Base-by-base conservation (phyloP, 2,113 vertebrate genomes). In the Scartelaos histophorus region DNA sequence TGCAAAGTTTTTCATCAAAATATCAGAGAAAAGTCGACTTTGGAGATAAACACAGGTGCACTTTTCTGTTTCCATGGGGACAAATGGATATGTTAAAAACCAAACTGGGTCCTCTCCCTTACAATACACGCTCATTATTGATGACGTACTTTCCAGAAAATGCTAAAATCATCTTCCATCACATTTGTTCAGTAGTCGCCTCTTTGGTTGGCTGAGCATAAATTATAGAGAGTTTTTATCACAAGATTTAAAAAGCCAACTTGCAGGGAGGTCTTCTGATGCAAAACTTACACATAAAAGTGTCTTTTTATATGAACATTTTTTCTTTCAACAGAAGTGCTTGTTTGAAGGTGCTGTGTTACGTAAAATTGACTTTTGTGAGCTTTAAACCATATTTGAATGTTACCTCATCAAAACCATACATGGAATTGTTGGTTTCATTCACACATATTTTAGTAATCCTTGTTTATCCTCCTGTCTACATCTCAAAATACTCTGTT, bases 81-180 rank as follows among this genome's bases (percentile, higher is more conserved):
- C 61, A 64, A 43, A 64, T 64, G 61, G 61, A 64, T 38, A 43
- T 13, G 34, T n/a, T 43, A 38, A 64, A 43, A 43, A 64, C 10
- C 61, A 19, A 38, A 38, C 61, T 16, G 29, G 58, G 61, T 64
- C 34, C 61, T 43, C 60, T 62, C 34, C 34, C 11, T 64, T 10
- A 64, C 34, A 64, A 64, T 38, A 34, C 61, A 10, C 16, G 7
- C 61, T 64, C 16, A 43, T 64, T 64, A 64, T n/a, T 2, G 4
- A 38, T 43, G 61, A 64, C 61, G 61, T 64, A 43, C 29, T 64
- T 64, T 64, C 35, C 10, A 13, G 61, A 64, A 64, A 21, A 43
- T 64, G 17, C 19, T 38, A 38, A n/a, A 64, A 64, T 9, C 61
- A 21, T 43, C 61, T 21, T 43, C 49, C 17, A 38, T 13, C 19